Conservation (phyloP, 2,797 vertebrate genomes). For the Philypnodon macrostomus region DNA sequence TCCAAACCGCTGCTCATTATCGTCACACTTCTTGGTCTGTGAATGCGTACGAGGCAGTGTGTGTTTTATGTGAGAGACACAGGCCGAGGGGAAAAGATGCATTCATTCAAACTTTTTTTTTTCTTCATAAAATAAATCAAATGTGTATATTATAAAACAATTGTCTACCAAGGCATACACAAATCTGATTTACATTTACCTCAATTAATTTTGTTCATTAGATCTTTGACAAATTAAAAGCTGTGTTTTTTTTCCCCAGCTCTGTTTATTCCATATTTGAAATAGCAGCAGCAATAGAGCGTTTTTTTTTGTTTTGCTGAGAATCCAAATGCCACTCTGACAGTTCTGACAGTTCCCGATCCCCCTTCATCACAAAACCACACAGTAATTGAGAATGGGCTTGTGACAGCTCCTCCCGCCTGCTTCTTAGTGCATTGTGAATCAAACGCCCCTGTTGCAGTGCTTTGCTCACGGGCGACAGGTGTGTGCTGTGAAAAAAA, state of each 20-base stretch:
- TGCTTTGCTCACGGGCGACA: conserved; percentile 16
- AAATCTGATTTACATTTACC: conserved; percentile 4
- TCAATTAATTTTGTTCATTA: conserved; percentile 18
- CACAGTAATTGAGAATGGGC: conserved; percentile 55
- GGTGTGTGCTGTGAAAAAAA: conserved; percentile 19
- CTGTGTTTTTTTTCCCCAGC: neutral
- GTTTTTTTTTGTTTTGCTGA: conserved; percentile 36
- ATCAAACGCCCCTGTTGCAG: conserved; percentile 32
- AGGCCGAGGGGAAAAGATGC: no score
- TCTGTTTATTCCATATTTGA: conserved; percentile 33
- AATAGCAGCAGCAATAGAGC: conserved; percentile 28
- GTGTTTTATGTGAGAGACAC: no score
- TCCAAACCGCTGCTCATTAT: no score
- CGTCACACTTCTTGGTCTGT: no score
- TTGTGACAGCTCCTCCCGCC: conserved; percentile 48
- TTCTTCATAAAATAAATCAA: no score
- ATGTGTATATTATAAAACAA: no score
- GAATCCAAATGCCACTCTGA: conserved; percentile 46
- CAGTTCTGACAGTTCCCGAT: conserved; percentile 49
- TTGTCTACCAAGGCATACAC: no score
- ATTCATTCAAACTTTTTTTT: no score
- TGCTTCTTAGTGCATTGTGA: conserved; percentile 42
- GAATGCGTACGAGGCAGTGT: no score
- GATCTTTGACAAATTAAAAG: conserved; percentile 28
- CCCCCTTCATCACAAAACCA: conserved; percentile 38